These are phyloP conservation scores for Microplitis deprimator DNA, from an alignment of 2,888 invertebrate species.

Conservation along the genomic window DNA sequence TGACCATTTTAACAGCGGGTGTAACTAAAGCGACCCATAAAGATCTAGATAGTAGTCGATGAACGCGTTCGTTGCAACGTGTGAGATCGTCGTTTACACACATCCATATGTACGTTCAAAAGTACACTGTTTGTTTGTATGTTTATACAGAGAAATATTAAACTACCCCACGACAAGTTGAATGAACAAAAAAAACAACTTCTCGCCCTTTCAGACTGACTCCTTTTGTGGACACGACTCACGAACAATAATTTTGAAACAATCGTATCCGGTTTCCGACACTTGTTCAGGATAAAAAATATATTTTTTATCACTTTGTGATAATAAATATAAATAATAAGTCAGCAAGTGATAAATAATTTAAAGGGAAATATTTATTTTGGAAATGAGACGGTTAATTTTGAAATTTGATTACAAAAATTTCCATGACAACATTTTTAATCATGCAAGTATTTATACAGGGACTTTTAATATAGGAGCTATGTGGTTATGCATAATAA, in stretches of 20 bases:
- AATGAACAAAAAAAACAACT: slow-evolving; percentile 2
- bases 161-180: slow-evolving; percentile 29
- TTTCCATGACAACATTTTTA: slow-evolving; percentile 68
- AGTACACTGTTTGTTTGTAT: background rate
- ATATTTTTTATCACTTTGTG: background rate
- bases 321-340: background rate
- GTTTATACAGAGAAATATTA: slow-evolving; percentile 10
- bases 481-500: slow-evolving; percentile 69
- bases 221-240: background rate
- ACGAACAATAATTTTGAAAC: slow-evolving; percentile 1
- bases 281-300: background rate
- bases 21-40: slow-evolving; percentile 60
- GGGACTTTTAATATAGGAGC: slow-evolving; percentile 67
- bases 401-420: slow-evolving; percentile 57
- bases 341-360: background rate
- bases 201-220: background rate
- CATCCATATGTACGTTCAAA: background rate
- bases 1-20: slow-evolving; percentile 57
- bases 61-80: slow-evolving; percentile 40
- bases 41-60: slow-evolving; percentile 61
- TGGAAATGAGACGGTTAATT: background rate
- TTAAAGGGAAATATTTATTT: background rate
- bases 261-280: background rate
- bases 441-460: slow-evolving; percentile 66
- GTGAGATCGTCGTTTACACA: slow-evolving; percentile 35